Percentiles rank a stretch among this genome's conserved stretches.
Evolutionary conservation across 2,113 vertebrate genomes (phyloP).

Genomic region (Nycticorax nycticorax): DNA sequence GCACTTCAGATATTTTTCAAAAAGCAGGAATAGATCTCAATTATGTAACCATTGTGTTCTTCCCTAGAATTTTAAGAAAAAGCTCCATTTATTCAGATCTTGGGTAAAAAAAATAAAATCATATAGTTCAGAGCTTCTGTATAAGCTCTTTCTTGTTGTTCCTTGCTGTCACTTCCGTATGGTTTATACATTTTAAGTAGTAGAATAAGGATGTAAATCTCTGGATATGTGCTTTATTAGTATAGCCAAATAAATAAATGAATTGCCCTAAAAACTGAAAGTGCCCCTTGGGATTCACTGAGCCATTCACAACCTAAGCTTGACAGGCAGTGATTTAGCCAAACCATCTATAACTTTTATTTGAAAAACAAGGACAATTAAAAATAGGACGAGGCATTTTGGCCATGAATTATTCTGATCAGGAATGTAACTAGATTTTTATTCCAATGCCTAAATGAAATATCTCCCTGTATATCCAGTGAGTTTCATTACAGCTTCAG

Average conservation of each 20-base stretch:
- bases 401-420: slow-evolving; percentile 65
- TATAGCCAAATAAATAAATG: slow-evolving; percentile 32
- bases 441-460: slow-evolving; percentile 52
- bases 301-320: not conserved
- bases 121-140: not conserved
- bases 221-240: not conserved
- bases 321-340: slow-evolving; percentile 26
- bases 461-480: slow-evolving; percentile 29
- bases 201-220: slow-evolving; percentile 7
- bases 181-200: slow-evolving; percentile 16
- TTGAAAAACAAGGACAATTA: slow-evolving; percentile 66
- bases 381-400: slow-evolving; percentile 39
- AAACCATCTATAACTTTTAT: slow-evolving; percentile 44
- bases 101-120: not conserved
- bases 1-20: not conserved
- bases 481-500: slow-evolving; percentile 55
- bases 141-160: not conserved
- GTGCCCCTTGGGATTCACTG: not conserved
- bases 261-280: slow-evolving; percentile 44
- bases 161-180: not conserved
- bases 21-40: not conserved
- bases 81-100: not conserved
- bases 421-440: slow-evolving; percentile 48
- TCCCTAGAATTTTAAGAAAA: not conserved
- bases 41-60: not conserved